These are phyloP conservation scores for Epicampocera succincta DNA, from an alignment of 2,888 invertebrate species.

Conservation along the genomic window DNA sequence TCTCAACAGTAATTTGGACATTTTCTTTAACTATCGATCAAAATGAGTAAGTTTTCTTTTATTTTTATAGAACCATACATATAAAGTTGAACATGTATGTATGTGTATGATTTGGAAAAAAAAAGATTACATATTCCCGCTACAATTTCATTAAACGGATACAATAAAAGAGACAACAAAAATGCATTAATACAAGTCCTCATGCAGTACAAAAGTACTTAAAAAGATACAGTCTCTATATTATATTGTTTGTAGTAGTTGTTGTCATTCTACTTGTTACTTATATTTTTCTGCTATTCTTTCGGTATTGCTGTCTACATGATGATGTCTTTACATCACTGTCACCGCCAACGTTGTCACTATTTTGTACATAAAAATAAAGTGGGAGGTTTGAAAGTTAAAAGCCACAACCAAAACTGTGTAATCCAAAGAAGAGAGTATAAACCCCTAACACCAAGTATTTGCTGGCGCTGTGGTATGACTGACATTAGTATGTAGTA, in stretches of 20 bases:
- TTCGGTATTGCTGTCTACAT: slow-evolving; percentile 45
- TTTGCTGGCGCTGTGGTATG: slow-evolving; percentile 25
- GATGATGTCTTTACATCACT: slow-evolving; percentile 68
- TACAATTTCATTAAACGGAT: neutral
- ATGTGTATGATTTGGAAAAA: neutral
- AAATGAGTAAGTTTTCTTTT: neutral
- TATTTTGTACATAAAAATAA: slow-evolving; percentile 27
- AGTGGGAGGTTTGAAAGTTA: slow-evolving; percentile 45
- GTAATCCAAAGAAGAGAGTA: slow-evolving; percentile 52
- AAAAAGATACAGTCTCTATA: slow-evolving; percentile 32
- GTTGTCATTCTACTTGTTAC: slow-evolving; percentile 33
- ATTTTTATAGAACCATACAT: neutral
- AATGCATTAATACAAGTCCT: slow-evolving; percentile 24
- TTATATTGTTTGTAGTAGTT: slow-evolving; percentile 26
- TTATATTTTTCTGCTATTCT: slow-evolving; percentile 9
- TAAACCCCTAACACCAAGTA: slow-evolving; percentile 25
- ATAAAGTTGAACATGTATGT: neutral
- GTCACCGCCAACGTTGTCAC: slow-evolving; percentile 65
- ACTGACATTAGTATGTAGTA: neutral
- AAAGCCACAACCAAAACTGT: slow-evolving; percentile 62
- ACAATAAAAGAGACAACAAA: slow-evolving; percentile 31
- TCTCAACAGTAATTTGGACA: too few species aligned
- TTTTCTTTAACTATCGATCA: neutral
- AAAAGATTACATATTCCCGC: neutral
- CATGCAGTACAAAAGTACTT: slow-evolving; percentile 19